Base-by-base conservation (phyloP, 2,888 invertebrate genomes). In the Limnephilus lunatus region DNA sequence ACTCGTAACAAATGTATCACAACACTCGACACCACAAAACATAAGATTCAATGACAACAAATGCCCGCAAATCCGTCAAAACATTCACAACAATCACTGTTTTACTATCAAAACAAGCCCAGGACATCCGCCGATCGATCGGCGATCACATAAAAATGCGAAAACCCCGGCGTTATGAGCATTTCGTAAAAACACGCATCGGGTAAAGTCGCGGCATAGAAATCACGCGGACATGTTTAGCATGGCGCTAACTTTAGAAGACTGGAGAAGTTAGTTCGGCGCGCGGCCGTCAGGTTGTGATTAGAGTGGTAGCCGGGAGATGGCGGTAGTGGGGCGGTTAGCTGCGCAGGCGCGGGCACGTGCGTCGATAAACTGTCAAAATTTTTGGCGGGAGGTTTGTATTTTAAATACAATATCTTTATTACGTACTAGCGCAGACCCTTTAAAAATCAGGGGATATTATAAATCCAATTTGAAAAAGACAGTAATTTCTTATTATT, bases 11-110 rank as follows among this genome's bases (percentile, higher is more conserved):
- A 88, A 82, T 68, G 68, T 68, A 86, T 85, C 87, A 90, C 90
- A 91, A 92, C 90, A 92, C 89, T 82, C 48, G 81, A 39, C 92
- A 53, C 32, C 91, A 91, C 91, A 89, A 91, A 89, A 91, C 91
- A 89, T 89, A 68, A 85, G 81, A 80, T 80, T 48, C 35, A 68
- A 91, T 91, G 91, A 91, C 91, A 91, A 91, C 89, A 91, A 91
- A 91, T 48, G 25, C 44, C 80, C 25, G 85, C 85, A 82, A 48
- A 35, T 44, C 32, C 25, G 80, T 53, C 44, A 89, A 35, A 89
- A 30, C 32, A 80, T 32, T 91, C 81, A 88, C 53, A 82, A 89
- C 25, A 32, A 83, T 7, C 91, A 91, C 89, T 68, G 81, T 68
- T 89, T 39, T 85, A 35, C n/a, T 53, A 81, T 12, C 31, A 85